These are phyloP conservation scores for Hippocampus zosterae DNA, from an alignment of 2,113 vertebrate genomes.

Conservation along the genomic window DNA sequence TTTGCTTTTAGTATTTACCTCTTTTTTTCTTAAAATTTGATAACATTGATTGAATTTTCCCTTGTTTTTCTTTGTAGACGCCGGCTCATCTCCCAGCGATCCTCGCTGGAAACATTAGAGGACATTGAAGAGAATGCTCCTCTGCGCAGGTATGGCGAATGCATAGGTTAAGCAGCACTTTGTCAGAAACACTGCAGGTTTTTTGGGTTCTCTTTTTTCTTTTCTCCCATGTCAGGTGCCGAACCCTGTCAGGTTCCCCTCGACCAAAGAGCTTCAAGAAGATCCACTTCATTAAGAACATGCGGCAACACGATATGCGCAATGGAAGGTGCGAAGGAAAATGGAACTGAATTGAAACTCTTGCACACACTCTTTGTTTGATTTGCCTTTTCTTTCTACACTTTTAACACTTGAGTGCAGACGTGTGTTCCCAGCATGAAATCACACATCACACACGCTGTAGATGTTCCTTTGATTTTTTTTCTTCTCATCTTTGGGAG, in stretches of 20 bases:
- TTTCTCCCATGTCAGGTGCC: constrained; percentile 78
- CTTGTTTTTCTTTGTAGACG: constrained; percentile 67
- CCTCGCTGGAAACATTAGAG: constrained; percentile 95
- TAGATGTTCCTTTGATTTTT: not conserved
- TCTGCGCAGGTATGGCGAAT: constrained; percentile 79
- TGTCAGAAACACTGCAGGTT: not conserved
- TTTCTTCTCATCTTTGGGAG: not conserved
- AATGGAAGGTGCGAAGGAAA: constrained; percentile 85
- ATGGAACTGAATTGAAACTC: not conserved
- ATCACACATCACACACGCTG: constrained; percentile 5
- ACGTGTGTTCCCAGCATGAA: constrained; percentile 1
- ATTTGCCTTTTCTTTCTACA: constrained; percentile 8
- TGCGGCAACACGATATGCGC: constrained; percentile 90
- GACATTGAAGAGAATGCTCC: constrained; percentile 98
- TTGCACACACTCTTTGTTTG: constrained; percentile 4
- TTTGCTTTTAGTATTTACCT: not conserved
- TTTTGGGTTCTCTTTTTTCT: constrained; percentile 17
- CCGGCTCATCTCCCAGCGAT: constrained; percentile 94
- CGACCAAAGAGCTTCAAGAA: constrained; percentile 99
- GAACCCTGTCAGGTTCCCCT: constrained; percentile 97
- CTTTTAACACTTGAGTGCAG: not conserved
- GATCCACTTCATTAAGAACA: constrained; percentile 98
- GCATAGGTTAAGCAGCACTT: not conserved
- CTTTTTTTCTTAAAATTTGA: not conserved
- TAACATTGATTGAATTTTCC: not conserved